Evolutionary conservation across 2,113 vertebrate genomes (phyloP), one percentile per base, ranked within the genome.

Genomic region (Hemichromis elongatus): DNA sequence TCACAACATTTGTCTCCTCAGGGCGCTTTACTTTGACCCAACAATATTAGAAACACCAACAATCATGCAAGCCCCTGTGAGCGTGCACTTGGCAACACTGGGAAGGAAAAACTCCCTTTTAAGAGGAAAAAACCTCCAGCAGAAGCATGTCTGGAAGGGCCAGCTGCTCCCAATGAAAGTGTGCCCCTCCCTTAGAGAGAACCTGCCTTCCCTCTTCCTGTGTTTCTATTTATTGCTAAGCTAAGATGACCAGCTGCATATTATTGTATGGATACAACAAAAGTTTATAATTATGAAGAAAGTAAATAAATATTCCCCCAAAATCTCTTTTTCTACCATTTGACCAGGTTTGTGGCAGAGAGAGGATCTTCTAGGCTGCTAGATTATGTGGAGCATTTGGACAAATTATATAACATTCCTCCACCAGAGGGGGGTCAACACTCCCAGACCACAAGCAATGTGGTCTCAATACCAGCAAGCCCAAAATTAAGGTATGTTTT

Each of bases 301-400:
- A 18, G 1, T 14, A 2, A 6, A 68, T 24, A 53, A 52, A 16
- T 68, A 18, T 19, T 1, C 1, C 18, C 6, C 2, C 2, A 19
- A 1, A 1, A 4, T 21, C 3, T 82, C 24, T 45, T 82, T 52
- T 55, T 1, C 37, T 47, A 63, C 14, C 37, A 4, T 85, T 7
- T 61, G 19, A 6, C 4, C 91, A 98, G 98, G 92, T 98, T 98
- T 93, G 93, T 98, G 82, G 95, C 96, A 14, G 97, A 97, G 59
- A 95, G 96, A 80, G 97, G 97, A 11, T 96, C 95, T 2, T 94
- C 96, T 26, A 95, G 95, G 40, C 93, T 98, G 45, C 90, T 98
- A 57, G 96, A 98, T 30, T 97, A 98, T 1, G 96, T 98, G 79
- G 97, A 95, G 80, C 94, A 96, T 81, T 94, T 97, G 24, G 97